Percentiles rank a stretch among this genome's conserved stretches.
Conservation (phyloP, 2,113 vertebrate species). For the Aix galericulata region DNA sequence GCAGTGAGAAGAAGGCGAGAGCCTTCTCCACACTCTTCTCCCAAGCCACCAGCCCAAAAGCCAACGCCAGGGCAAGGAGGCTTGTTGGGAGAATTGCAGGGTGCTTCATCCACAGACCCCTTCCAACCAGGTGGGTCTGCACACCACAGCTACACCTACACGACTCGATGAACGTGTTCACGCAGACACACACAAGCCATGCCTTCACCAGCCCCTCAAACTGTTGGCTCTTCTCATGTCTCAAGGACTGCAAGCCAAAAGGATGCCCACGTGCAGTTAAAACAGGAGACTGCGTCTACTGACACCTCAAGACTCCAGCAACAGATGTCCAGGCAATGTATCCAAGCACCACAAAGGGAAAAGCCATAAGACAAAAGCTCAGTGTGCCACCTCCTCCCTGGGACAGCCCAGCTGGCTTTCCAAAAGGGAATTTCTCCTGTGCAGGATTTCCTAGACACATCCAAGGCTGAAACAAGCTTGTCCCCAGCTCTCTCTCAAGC, state of each 20-base stretch:
- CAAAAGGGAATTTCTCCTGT: not conserved
- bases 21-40: not conserved
- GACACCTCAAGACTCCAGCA: not conserved
- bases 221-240: not conserved
- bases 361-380: not conserved
- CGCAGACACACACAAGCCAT: accelerated
- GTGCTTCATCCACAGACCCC: not conserved
- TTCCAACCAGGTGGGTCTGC: not conserved
- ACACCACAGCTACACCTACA: too few species aligned
- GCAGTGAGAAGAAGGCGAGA: accelerated
- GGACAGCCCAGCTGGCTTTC: not conserved
- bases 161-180: accelerated
- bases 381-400: not conserved
- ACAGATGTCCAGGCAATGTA: accelerated
- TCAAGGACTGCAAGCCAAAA: not conserved
- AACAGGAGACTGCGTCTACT: not conserved
- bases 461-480: not conserved
- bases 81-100: not conserved
- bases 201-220: not conserved
- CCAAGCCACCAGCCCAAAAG: not conserved
- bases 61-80: not conserved
- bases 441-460: not conserved
- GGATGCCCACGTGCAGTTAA: not conserved
- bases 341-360: not conserved
- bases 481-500: not conserved